Conservation (phyloP, 2,888 invertebrate species). For the Trachelus tabidus region DNA sequence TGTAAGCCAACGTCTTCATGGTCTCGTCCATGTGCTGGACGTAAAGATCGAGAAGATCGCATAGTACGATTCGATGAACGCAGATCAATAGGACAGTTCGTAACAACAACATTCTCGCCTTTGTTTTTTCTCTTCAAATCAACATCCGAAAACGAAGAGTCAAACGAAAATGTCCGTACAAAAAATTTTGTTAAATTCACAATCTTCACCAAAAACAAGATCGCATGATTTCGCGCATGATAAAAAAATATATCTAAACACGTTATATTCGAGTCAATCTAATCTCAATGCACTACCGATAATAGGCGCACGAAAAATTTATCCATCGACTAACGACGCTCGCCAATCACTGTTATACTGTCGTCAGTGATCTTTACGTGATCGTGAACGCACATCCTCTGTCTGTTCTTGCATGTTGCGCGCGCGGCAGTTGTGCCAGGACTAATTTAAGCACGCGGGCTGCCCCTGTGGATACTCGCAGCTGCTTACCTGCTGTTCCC, state of each 20-base stretch:
- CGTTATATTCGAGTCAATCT: neutral
- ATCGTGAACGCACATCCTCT: neutral
- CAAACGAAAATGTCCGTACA: neutral
- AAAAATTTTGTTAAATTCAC: neutral
- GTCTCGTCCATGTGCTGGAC: slow-evolving; percentile 64
- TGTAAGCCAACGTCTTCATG: slow-evolving; percentile 50
- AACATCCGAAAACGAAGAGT: neutral
- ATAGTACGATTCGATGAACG: slow-evolving; percentile 40
- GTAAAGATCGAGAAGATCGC: slow-evolving; percentile 60
- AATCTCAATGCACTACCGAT: neutral
- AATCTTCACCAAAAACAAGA: neutral
- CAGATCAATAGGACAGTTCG: slow-evolving; percentile 39
- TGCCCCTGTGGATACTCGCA: slow-evolving; percentile 47
- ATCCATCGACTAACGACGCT: neutral
- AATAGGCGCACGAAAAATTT: neutral
- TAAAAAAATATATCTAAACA: neutral
- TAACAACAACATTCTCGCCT: slow-evolving; percentile 46
- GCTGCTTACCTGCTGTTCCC: slow-evolving; percentile 56
- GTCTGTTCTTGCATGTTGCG: slow-evolving; percentile 46
- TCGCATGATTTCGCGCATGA: neutral
- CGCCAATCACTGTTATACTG: neutral
- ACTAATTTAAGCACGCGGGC: slow-evolving; percentile 61
- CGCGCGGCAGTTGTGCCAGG: slow-evolving; percentile 63
- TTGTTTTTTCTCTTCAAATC: neutral
- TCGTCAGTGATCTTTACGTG: neutral